Evolutionary conservation across 2,113 vertebrate species (phyloP).

Genomic region (Phrynosoma blainvillii): DNA sequence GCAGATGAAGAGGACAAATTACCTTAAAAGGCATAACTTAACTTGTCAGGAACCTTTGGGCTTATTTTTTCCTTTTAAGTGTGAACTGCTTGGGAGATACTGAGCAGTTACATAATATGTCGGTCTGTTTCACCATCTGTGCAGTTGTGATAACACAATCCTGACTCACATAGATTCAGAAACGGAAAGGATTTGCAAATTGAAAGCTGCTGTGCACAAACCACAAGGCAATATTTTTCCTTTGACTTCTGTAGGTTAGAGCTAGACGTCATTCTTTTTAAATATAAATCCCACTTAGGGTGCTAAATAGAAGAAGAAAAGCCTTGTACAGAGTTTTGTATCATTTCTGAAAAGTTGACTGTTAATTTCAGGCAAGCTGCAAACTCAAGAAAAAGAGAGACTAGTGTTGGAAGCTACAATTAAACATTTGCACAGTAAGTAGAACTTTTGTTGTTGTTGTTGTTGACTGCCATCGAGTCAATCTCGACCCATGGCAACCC

Average conservation of each 20-base stretch:
- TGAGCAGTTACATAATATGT: background rate
- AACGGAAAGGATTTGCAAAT: background rate
- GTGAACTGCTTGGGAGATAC: background rate
- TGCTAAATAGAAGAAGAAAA: background rate
- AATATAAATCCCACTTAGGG: background rate
- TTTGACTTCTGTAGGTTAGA: background rate
- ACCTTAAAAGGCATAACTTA: background rate
- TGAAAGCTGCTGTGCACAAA: background rate
- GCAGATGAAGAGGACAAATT: background rate
- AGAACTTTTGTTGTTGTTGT: background rate
- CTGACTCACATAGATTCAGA: background rate
- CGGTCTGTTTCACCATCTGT: background rate
- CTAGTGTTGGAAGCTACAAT: slow-evolving; percentile 57
- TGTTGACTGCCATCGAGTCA: too few relatives aligned
- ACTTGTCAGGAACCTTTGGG: background rate
- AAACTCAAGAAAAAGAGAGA: slow-evolving; percentile 71
- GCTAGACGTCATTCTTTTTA: background rate
- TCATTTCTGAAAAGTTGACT: background rate
- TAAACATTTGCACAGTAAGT: slow-evolving; percentile 74
- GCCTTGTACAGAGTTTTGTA: background rate
- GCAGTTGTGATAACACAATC: background rate
- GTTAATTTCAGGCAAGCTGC: slow-evolving; percentile 69
- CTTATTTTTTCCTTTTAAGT: background rate
- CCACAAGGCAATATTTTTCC: background rate
- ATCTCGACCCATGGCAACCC: too few relatives aligned